Percentiles rank a stretch among this genome's conserved stretches.
Evolutionary conservation across 2,797 vertebrate genomes (phyloP).

Genomic region (Platalea minor): DNA sequence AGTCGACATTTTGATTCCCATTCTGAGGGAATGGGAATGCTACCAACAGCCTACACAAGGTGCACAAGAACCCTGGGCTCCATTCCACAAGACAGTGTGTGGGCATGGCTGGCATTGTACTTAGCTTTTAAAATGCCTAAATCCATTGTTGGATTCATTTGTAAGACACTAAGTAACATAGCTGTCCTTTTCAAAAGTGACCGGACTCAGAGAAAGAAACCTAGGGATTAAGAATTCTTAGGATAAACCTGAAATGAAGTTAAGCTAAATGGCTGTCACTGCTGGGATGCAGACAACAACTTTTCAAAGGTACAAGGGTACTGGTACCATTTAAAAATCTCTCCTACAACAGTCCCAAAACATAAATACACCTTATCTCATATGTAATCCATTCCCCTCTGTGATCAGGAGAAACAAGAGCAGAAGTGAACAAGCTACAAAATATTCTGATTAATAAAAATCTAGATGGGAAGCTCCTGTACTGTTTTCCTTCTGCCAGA

Average conservation of each 20-base stretch:
- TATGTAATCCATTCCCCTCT: background rate
- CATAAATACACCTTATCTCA: background rate
- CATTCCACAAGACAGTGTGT: rapidly evolving
- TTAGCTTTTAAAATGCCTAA: background rate
- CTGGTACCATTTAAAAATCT: background rate
- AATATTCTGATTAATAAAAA: background rate
- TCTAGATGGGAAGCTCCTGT: background rate
- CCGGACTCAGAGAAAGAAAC: background rate
- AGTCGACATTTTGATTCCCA: background rate
- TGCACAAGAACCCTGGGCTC: background rate
- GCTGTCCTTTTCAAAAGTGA: background rate
- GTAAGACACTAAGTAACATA: background rate
- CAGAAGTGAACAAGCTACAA: background rate
- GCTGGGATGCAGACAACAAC: background rate
- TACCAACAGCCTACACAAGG: background rate
- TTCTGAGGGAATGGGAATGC: background rate
- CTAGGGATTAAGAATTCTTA: background rate
- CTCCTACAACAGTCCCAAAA: background rate
- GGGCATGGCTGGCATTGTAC: background rate
- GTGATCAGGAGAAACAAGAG: background rate
- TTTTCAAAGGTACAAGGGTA: background rate
- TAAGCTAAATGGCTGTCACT: background rate
- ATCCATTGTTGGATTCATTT: background rate
- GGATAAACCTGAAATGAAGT: background rate
- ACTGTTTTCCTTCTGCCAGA: background rate